Percentiles rank a stretch among this genome's conserved stretches.
phyloP scores from a whole-genome alignment of 2,113 vertebrate species.

The Pseudorhombus dupliciocellatus region DNA sequence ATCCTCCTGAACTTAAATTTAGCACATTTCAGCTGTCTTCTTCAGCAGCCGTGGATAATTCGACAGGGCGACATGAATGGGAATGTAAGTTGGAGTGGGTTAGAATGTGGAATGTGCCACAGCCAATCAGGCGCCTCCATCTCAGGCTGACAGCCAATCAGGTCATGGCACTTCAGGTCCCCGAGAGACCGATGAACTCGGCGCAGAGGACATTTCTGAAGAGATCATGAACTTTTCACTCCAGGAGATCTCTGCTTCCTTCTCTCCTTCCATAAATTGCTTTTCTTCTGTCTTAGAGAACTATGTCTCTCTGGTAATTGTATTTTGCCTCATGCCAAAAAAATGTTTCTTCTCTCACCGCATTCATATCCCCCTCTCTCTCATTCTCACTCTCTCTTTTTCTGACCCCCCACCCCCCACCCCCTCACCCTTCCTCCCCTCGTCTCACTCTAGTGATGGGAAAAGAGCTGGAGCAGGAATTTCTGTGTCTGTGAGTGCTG shows the following conservation, averaged over 20 bases:
- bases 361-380: slow-evolving; percentile 33
- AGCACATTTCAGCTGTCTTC: slow-evolving; percentile 47
- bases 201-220: slow-evolving; percentile 65
- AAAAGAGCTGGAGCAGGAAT: slow-evolving; percentile 69
- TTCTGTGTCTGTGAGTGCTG: slow-evolving; percentile 73
- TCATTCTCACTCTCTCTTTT: slow-evolving; percentile 22
- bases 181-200: slow-evolving; percentile 69
- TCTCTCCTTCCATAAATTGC: slow-evolving; percentile 54
- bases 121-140: slow-evolving; percentile 75
- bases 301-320: slow-evolving; percentile 64
- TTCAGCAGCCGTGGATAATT: slow-evolving; percentile 48
- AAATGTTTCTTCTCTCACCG: slow-evolving; percentile 70
- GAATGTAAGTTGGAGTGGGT: slow-evolving; percentile 58
- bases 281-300: slow-evolving; percentile 49
- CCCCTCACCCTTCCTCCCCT: background rate
- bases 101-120: slow-evolving; percentile 70
- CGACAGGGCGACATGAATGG: slow-evolving; percentile 61
- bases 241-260: slow-evolving; percentile 67
- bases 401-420: background rate
- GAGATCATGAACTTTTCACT: slow-evolving; percentile 79
- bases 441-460: slow-evolving; percentile 63
- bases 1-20: slow-evolving; percentile 25
- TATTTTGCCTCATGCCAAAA: slow-evolving; percentile 73
- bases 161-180: slow-evolving; percentile 68
- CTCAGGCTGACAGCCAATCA: slow-evolving; percentile 76